Conservation (phyloP, 2,888 invertebrate species). For the Diabrotica balteata region DNA sequence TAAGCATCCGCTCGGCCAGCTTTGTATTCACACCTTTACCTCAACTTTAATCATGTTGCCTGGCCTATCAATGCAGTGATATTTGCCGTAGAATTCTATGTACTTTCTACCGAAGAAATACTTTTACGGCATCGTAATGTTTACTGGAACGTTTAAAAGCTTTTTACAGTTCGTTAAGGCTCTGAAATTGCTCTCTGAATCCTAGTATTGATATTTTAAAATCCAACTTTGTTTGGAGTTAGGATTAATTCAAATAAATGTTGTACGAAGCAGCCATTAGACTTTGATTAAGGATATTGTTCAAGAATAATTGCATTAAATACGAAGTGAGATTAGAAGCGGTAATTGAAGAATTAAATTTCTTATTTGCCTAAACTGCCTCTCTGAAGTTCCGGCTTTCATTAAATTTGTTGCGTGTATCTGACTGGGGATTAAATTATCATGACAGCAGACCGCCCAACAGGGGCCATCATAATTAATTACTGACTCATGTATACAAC, state of each 20-base stretch:
- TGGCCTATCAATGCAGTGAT: too few species aligned
- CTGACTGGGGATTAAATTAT: neutral
- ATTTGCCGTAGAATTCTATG: conserved; percentile 1
- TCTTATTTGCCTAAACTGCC: conserved; percentile 4
- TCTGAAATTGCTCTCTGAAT: conserved; percentile 13
- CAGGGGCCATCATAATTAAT: too few species aligned
- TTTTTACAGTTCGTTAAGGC: conserved; percentile 17
- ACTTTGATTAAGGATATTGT: neutral
- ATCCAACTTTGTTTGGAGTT: conserved; percentile 10
- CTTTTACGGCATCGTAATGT: conserved; percentile 23
- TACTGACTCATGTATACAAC: too few species aligned
- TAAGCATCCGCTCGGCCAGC: too few species aligned
- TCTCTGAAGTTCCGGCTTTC: conserved; percentile 5
- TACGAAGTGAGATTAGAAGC: conserved; percentile 13
- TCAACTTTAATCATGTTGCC: too few species aligned
- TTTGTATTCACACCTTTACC: too few species aligned
- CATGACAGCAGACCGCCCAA: too few species aligned
- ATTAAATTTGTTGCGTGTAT: conserved; percentile 1
- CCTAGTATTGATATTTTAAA: conserved; percentile 23
- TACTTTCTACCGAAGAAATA: conserved; percentile 13
- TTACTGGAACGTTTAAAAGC: conserved; percentile 20
- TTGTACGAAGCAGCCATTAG: conserved; percentile 7
- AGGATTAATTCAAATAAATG: conserved; percentile 16
- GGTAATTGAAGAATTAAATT: conserved; percentile 20
- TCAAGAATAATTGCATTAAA: conserved; percentile 14